Base-by-base conservation (phyloP, 2,113 vertebrate genomes). In the Zosterops hypoxanthus region DNA sequence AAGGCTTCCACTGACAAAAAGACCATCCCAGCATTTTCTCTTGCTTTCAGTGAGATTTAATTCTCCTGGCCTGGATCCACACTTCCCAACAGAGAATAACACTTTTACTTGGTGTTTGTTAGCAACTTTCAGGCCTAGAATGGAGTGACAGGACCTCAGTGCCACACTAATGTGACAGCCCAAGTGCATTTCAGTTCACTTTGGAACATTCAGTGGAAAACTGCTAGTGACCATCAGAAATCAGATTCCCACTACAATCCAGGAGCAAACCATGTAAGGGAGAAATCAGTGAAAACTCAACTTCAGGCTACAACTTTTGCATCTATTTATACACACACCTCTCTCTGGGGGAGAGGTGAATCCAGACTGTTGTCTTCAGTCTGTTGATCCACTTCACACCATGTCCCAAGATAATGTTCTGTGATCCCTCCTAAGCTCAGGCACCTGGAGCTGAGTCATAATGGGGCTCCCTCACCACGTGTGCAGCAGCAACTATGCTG, bases 401-500 rank as follows among this genome's bases (percentile, higher is more conserved):
- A 31, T 2, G 6, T 46, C 55, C 55, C 50, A 66, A 31, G 21
- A 46, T 4, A 61, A 88, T 5, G 57, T 23, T 42, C 65, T 44
- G 42, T 14, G 34, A 89, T 75, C 41, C 36, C 57, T 55, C 52
- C 73, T 59, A 81, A 66, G 49, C 34, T 81, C 47, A 78, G 77
- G 66, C 31, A 73, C 41, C 49, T 70, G 21, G 23, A 82, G 34
- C 34, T 8, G 5, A 73, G 68, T 68, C 33, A 46, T 14, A 64
- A 49, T 2, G 29, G 73, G 46, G 49, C 36, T n/a, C 31, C 28
- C 16, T 28, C 17, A 56, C 36, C 21, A 39, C 0, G 0, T 4
- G 13, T 0, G 0, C 49, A 68, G 39, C 61, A 94, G 64, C 77
- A 78, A 26, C 47, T 60, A 76, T 0, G 0, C 47, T 53, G 70